These are phyloP conservation scores for Phodopus roborovskii DNA, from an alignment of 2,113 vertebrate genomes.

Conservation along the genomic window DNA sequence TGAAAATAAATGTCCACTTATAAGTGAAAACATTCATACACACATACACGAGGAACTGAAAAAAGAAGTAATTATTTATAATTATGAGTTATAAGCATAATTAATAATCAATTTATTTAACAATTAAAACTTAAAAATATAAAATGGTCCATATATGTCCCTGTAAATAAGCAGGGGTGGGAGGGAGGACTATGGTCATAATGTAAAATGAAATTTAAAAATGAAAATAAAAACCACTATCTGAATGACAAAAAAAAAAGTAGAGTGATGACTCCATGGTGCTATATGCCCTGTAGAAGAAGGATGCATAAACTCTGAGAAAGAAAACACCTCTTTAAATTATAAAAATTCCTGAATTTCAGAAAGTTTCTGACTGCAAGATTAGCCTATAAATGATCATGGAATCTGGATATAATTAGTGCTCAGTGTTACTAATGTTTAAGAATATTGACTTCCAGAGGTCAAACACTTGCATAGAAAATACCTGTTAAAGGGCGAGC, in stretches of 20 bases:
- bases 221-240: too few species aligned
- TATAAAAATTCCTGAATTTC: slow-evolving; percentile 43
- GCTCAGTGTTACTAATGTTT: not conserved
- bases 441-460: not conserved
- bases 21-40: not conserved
- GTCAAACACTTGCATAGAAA: not conserved
- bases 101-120: not conserved
- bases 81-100: not conserved
- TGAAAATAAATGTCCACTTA: not conserved
- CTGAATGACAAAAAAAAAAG: too few species aligned
- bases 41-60: not conserved
- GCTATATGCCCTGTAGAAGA: not conserved
- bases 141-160: not conserved
- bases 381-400: not conserved
- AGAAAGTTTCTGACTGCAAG: slow-evolving; percentile 6
- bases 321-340: slow-evolving; percentile 8
- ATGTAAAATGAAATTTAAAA: too few species aligned
- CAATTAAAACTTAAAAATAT: slow-evolving; percentile 35
- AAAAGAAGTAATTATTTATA: not conserved
- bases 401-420: not conserved
- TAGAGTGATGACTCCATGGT: slow-evolving; percentile 22
- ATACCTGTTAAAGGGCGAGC: not conserved
- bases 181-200: too few species aligned
- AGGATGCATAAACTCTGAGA: not conserved
- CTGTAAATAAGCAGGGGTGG: not conserved